Evolutionary conservation across 2,113 vertebrate species (phyloP), one percentile per base, ranked within the genome.

Genomic region (Riparia riparia): DNA sequence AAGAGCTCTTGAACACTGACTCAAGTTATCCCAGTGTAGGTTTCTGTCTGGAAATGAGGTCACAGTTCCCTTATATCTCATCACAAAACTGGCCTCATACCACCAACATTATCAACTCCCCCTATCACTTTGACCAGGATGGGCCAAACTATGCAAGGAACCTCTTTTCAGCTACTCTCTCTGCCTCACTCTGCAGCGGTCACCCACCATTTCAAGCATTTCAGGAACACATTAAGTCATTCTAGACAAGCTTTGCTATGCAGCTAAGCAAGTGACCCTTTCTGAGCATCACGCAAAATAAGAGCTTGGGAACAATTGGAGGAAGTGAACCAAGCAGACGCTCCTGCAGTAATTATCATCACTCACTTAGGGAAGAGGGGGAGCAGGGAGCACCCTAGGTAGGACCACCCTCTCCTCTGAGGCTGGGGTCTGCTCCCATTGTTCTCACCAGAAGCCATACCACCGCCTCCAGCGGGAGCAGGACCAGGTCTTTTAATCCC

Each of bases 401-500:
- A 77, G 91, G 93, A 90, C 71, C 73, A 85, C 92, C 76, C 88
- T 94, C 95, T 86, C 84, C 82, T 86, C 64, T n/a, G 86, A 84
- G 64, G 82, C 90, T 17, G 4, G 83, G 92, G 80, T 92, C 95
- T 84, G 45, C 64, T 92, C 68, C 82, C 93, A 96, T 97, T 97
- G 96, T 97, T 97, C 88, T 97, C 56, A 32, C 49, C 65, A 90
- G 90, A 15, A 92, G 70, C 66, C 78, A 20, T 61, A 65, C 66
- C 61, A 94, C 50, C 0, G 1, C 34, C 68, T 91, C 50, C 70
- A 91, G 61, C 10, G 0, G 92, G 65, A 94, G 80, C 83, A 92
- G 91, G 66, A 96, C n/a, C 50, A 71, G 86, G 66, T 73, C 96
- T 78, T 90, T 96, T 96, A 96, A 96, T 97, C 95, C 93, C 88